Evolutionary conservation across 2,888 invertebrate genomes (phyloP), one percentile per base, ranked within the genome.

Genomic region (Pinctada fucata): DNA sequence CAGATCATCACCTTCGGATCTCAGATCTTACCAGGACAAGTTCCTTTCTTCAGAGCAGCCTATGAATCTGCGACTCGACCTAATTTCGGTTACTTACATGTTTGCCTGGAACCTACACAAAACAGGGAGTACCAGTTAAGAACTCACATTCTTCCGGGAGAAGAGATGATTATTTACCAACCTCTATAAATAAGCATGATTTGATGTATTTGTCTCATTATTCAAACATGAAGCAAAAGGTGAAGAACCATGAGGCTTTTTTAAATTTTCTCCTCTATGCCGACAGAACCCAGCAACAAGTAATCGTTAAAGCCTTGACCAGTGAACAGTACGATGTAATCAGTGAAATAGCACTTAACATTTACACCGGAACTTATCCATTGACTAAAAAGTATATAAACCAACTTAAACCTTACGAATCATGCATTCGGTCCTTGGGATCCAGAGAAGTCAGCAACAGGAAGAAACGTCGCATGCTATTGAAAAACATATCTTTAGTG

Each of bases 91-190:
- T 71, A 71, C 45, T 52, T 71, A 31, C 71, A 65, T 3, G 65
- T 65, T 3, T 75, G 80, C 78, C 13, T 77, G 65, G 47, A 83
- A 16, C 48, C 79, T 52, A 49, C 82, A 10, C 71, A 83, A 66
- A 13, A 80, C 78, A 88, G 78, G 73, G 85, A 88, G 13, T 72
- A 65, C n/a, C 77, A 66, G 70, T 82, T 87, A 10, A 84, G 82
- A 51, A 78, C 80, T 13, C 78, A 81, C 3, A 72, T 81, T 4
- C 13, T 68, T 16, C 81, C 71, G 3, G 71, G 52, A 6, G 58
- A 71, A 71, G 71, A 71, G 8, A 71, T 71, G 52, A 45, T 71
- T 13, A 79, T 65, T 82, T 74, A 0, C 58, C 63, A 8, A 71
- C 69, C 69, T 1, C 16, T 69, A 69, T 69, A 72, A 72, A 72